Conservation (phyloP, 2,113 vertebrate species). For the Syngnathoides biaculeatus region DNA sequence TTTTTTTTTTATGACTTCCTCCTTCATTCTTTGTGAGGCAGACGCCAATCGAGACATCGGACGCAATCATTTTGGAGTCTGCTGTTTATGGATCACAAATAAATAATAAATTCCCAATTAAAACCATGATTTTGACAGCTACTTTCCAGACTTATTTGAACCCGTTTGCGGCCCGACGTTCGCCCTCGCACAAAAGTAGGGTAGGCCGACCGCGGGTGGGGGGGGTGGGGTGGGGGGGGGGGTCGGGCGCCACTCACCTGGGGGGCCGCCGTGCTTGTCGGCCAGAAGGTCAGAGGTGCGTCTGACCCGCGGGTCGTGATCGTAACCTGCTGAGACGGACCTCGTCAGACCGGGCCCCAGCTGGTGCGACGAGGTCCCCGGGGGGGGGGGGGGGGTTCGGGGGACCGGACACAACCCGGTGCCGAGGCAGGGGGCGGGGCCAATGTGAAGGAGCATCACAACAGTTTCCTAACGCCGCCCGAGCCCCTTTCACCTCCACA, state of each 20-base stretch:
- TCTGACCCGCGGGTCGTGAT: constrained; percentile 90
- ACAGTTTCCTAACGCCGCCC: neutral
- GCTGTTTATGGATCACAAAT: no score
- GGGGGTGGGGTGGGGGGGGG: neutral
- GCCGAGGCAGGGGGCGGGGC: constrained; percentile 27
- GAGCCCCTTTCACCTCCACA: neutral
- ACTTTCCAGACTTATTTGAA: no score
- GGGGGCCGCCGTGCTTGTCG: constrained; percentile 85
- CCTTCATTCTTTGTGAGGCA: no score
- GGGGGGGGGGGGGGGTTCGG: neutral
- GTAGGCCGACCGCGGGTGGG: neutral
- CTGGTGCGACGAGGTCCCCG: constrained; percentile 55
- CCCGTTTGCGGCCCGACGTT: no score
- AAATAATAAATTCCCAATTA: no score
- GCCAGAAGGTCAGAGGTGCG: constrained; percentile 83
- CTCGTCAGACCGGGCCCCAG: constrained; percentile 62
- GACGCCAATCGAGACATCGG: no score
- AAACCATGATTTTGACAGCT: no score
- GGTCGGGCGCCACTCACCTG: constrained; percentile 85
- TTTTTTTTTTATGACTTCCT: no score
- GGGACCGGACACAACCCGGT: constrained; percentile 49
- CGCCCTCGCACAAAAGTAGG: neutral
- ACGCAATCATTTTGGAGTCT: no score
- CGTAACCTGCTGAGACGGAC: constrained; percentile 82
- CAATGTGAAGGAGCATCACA: neutral